A percentile compares a stretch with the other conserved stretches of the same genome.
These are phyloP conservation scores for Macrobrachium nipponense DNA, from an alignment of 1,140 invertebrate species.

Conservation along the genomic window DNA sequence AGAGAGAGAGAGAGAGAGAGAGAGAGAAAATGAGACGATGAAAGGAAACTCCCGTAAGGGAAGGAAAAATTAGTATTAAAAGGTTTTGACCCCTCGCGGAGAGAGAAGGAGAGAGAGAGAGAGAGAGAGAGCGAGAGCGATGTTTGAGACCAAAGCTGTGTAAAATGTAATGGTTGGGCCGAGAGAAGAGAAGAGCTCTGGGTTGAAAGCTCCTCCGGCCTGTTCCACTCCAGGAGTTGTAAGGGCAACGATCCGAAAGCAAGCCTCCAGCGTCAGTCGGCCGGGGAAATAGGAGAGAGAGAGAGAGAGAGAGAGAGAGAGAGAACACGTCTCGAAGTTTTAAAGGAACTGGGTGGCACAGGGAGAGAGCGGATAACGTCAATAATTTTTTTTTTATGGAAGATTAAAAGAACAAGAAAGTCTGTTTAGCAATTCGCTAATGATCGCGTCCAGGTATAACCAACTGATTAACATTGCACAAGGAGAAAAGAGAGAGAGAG, in stretches of 20 bases:
- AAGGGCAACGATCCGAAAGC: too few relatives aligned
- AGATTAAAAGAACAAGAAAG: background rate
- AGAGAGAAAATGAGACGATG: background rate
- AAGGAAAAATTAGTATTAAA: background rate
- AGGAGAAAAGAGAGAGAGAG: slow-evolving; percentile 25
- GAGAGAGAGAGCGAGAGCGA: background rate
- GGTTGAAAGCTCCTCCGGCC: background rate
- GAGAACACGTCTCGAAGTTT: background rate
- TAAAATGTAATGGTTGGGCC: slow-evolving; percentile 56
- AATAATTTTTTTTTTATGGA: slow-evolving; percentile 1
- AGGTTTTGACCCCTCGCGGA: background rate
- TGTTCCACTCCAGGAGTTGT: slow-evolving; percentile 49
- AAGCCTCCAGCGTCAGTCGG: background rate
- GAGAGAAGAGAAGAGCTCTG: slow-evolving; percentile 24
- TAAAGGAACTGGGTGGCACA: background rate
- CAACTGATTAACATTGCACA: too few relatives aligned
- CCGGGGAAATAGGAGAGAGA: background rate
- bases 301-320: slow-evolving; percentile 11
- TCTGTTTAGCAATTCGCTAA: background rate
- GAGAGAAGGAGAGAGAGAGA: slow-evolving; percentile 1
- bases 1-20: background rate
- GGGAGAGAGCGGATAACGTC: background rate
- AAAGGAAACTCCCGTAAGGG: background rate
- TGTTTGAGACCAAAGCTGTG: slow-evolving; percentile 41
- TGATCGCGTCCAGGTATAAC: background rate